A percentile compares a stretch with the other conserved stretches of the same genome.
phyloP scores from a whole-genome alignment of 2,888 invertebrate genomes.

The Leucoma salicis region DNA sequence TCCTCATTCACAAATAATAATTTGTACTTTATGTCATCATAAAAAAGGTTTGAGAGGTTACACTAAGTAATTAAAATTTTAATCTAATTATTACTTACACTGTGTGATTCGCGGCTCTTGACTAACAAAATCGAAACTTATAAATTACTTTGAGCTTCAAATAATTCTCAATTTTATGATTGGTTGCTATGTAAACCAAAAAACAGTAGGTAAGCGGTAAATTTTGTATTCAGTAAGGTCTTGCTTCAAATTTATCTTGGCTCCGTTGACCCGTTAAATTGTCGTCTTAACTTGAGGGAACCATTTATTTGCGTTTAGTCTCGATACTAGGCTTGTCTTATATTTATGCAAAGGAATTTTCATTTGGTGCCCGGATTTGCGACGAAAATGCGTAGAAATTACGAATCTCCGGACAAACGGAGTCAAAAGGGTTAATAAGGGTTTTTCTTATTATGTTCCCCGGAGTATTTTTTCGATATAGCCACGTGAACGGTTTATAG shows the following conservation, averaged over 20 bases:
- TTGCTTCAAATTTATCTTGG: conserved; percentile 61
- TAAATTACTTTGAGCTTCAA: conserved; percentile 17
- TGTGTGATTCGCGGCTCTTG: background rate
- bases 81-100: too few species aligned
- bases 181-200: conserved; percentile 38
- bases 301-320: conserved; percentile 73
- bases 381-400: conserved; percentile 38
- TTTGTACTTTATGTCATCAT: too few species aligned
- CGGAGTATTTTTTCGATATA: conserved; percentile 31
- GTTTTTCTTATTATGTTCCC: conserved; percentile 42
- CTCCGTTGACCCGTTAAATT: conserved; percentile 70
- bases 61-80: too few species aligned
- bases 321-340: conserved; percentile 62
- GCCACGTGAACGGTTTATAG: conserved; percentile 20
- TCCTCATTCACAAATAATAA: too few species aligned
- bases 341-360: conserved; percentile 70
- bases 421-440: conserved; percentile 48
- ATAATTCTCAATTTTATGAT: conserved; percentile 28
- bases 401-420: conserved; percentile 44
- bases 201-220: conserved; percentile 44
- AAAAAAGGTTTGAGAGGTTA: too few species aligned
- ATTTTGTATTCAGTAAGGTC: conserved; percentile 58
- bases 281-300: conserved; percentile 67
- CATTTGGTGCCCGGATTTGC: conserved; percentile 48
- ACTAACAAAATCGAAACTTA: conserved; percentile 7